Evolutionary conservation across 2,888 invertebrate species (phyloP).

Genomic region (Exephanes ischioxanthus): DNA sequence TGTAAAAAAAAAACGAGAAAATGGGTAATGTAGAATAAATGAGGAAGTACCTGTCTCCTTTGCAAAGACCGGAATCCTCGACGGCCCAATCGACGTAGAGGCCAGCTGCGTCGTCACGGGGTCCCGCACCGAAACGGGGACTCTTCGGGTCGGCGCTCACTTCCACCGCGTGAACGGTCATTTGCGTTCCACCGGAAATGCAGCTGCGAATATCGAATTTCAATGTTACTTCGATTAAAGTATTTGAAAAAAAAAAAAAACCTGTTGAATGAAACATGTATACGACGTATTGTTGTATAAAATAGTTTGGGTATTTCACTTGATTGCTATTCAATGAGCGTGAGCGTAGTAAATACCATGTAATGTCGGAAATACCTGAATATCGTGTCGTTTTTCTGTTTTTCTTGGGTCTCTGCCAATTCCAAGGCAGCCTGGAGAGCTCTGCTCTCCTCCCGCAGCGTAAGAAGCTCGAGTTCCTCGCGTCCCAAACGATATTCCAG

Average conservation of each 20-base stretch:
- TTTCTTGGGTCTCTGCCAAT: slow-evolving; percentile 85
- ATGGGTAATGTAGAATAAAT: neutral
- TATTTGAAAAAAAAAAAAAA: neutral
- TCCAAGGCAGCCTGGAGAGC: slow-evolving; percentile 92
- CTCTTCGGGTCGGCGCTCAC: slow-evolving; percentile 90
- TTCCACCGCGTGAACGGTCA: slow-evolving; percentile 89
- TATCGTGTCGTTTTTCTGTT: slow-evolving; percentile 86
- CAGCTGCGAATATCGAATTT: slow-evolving; percentile 79
- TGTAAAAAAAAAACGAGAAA: neutral
- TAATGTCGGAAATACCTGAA: slow-evolving; percentile 85
- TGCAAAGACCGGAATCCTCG: slow-evolving; percentile 90
- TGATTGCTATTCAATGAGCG: slow-evolving; percentile 32
- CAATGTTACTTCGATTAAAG: neutral
- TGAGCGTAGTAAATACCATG: slow-evolving; percentile 20
- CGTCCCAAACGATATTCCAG: slow-evolving; percentile 95
- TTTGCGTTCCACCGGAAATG: slow-evolving; percentile 84
- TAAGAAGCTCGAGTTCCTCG: slow-evolving; percentile 94
- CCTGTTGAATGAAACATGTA: neutral
- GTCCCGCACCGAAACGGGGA: slow-evolving; percentile 90
- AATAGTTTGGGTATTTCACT: neutral
- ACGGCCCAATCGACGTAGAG: slow-evolving; percentile 93
- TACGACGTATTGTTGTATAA: neutral
- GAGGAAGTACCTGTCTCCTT: slow-evolving; percentile 90
- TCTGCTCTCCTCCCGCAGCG: slow-evolving; percentile 93
- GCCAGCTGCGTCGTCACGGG: slow-evolving; percentile 88